A percentile compares a stretch with the other conserved stretches of the same genome.
Evolutionary conservation across 2,888 invertebrate genomes (phyloP).

Genomic region (Aporophyla nigra): DNA sequence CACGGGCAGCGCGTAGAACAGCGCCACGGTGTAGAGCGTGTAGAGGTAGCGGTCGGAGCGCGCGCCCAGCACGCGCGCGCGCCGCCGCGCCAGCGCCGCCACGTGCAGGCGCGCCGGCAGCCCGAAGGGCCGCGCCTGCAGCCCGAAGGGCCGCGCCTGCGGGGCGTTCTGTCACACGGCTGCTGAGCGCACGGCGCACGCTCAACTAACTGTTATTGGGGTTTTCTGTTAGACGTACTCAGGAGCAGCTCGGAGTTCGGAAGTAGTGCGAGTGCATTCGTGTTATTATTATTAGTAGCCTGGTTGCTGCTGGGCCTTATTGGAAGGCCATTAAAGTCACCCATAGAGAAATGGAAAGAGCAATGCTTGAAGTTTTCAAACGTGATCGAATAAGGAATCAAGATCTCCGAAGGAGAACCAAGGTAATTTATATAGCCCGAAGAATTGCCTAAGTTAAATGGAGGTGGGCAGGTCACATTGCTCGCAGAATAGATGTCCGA

Average conservation of each 20-base stretch:
- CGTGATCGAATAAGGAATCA: no score
- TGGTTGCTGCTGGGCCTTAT: neutral
- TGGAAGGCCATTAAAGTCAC: no score
- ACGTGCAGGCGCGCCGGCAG: conserved; percentile 85
- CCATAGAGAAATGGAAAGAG: no score
- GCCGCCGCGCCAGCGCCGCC: conserved; percentile 84
- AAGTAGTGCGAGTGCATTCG: neutral
- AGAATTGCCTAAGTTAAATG: no score
- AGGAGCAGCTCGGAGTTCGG: neutral
- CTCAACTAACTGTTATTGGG: neutral
- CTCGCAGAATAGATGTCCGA: no score
- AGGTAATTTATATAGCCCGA: no score
- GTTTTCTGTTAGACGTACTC: neutral
- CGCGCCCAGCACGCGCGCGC: conserved; percentile 82
- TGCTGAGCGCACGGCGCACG: neutral
- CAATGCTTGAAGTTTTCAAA: no score
- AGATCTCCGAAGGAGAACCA: no score
- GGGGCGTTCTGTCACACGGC: neutral
- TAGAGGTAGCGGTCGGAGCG: conserved; percentile 89
- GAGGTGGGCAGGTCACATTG: no score
- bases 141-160: conserved; percentile 79
- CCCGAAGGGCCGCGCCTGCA: conserved; percentile 79
- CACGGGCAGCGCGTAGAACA: conserved; percentile 97
- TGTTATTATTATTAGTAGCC: neutral
- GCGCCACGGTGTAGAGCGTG: conserved; percentile 94